These are phyloP conservation scores for Globia sparganii DNA, from an alignment of 2,888 invertebrate genomes.

Conservation along the genomic window DNA sequence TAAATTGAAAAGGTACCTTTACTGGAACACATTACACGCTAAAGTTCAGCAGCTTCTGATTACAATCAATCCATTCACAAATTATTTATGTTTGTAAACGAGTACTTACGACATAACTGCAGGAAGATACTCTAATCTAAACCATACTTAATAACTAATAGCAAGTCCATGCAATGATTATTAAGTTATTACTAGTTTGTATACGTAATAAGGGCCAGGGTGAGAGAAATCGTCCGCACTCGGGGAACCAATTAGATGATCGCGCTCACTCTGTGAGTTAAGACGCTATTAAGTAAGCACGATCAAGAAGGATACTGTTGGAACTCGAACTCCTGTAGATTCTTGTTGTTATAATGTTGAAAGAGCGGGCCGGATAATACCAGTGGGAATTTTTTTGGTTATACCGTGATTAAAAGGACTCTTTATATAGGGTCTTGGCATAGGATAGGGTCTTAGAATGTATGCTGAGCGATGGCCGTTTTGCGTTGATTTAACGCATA, in stretches of 20 bases:
- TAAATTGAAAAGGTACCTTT: constrained; percentile 15
- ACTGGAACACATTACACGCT: constrained; percentile 24
- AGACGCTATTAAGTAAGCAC: constrained; percentile 65
- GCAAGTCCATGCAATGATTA: constrained; percentile 31
- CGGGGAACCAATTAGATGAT: constrained; percentile 74
- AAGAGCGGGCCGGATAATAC: too few relatives aligned
- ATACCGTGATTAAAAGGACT: too few relatives aligned
- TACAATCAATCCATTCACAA: constrained; percentile 37
- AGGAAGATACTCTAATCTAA: constrained; percentile 29
- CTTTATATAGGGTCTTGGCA: too few relatives aligned
- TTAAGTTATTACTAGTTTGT: constrained; percentile 21
- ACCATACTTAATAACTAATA: constrained; percentile 15
- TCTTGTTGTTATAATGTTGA: too few relatives aligned
- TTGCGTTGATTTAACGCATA: too few relatives aligned
- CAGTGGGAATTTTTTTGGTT: too few relatives aligned
- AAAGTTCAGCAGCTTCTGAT: constrained; percentile 53
- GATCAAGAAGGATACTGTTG: constrained; percentile 54
- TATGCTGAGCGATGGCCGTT: too few relatives aligned
- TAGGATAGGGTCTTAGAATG: too few relatives aligned
- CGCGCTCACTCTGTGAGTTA: constrained; percentile 60
- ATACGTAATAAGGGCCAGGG: constrained; percentile 48
- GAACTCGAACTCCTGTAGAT: too few relatives aligned
- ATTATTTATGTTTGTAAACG: constrained; percentile 25
- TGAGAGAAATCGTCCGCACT: constrained; percentile 66
- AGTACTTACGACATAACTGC: constrained; percentile 4